Evolutionary conservation across 2,113 vertebrate genomes (phyloP).

Genomic region (Hippotragus niger): DNA sequence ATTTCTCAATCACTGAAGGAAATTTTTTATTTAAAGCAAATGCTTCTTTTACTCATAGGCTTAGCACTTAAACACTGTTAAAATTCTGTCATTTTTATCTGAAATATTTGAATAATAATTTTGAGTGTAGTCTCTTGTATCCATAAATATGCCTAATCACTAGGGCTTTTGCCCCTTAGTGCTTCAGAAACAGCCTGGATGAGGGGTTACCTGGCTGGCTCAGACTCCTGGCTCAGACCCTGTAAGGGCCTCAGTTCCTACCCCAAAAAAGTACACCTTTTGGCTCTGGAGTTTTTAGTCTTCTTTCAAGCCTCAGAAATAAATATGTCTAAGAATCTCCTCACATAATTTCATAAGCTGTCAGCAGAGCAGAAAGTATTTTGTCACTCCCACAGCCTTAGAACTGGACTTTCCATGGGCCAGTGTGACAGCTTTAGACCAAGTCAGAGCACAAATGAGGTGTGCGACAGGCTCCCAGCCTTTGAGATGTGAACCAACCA

Average conservation of each 20-base stretch:
- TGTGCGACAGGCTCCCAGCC: not conserved
- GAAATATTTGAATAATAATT: not conserved
- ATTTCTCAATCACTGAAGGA: not conserved
- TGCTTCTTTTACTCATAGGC: not conserved
- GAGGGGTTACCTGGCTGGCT: accelerated
- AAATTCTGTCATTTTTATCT: not conserved
- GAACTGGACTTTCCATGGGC: too few relatives aligned
- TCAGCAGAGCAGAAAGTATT: not conserved
- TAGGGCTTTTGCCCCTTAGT: not conserved
- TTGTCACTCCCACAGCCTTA: not conserved
- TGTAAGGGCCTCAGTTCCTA: not conserved
- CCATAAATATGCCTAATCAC: not conserved
- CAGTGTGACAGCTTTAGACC: not conserved
- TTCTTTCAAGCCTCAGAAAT: not conserved
- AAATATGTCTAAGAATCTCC: not conserved
- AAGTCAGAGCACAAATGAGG: not conserved
- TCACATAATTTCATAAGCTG: not conserved
- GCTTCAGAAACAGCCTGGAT: not conserved
- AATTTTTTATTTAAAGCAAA: not conserved
- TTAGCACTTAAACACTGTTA: not conserved
- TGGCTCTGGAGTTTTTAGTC: not conserved
- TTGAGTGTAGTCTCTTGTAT: not conserved
- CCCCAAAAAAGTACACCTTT: not conserved
- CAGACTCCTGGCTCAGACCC: not conserved
- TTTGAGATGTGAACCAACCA: not conserved